phyloP scores from a whole-genome alignment of 2,797 vertebrate species.

The Hozukius guyotensis region DNA sequence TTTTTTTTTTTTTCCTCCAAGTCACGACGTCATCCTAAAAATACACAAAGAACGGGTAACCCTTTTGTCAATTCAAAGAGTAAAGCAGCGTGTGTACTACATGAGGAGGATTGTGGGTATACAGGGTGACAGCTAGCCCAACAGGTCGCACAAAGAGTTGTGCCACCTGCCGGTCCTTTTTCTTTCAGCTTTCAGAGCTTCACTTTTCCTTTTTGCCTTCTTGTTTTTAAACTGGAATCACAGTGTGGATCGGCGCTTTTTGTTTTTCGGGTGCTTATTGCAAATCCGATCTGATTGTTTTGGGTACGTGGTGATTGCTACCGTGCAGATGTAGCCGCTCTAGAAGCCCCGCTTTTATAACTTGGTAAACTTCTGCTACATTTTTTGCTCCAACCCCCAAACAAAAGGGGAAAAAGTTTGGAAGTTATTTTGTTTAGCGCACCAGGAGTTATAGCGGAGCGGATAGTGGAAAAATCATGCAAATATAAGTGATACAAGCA shows the following conservation, averaged over 20 bases:
- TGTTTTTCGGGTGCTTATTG: constrained; percentile 75
- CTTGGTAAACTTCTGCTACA: constrained; percentile 70
- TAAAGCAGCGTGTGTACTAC: constrained; percentile 79
- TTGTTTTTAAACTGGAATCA: constrained; percentile 73
- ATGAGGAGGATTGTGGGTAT: constrained; percentile 68
- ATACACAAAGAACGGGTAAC: constrained; percentile 68
- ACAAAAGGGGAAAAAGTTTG: constrained; percentile 31
- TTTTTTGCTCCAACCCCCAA: constrained; percentile 43
- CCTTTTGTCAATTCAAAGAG: constrained; percentile 68
- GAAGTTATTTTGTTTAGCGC: constrained; percentile 57
- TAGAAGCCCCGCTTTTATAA: constrained; percentile 62
- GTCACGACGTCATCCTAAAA: constrained; percentile 66
- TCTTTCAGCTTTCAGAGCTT: constrained; percentile 18
- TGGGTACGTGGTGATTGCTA: constrained; percentile 63
- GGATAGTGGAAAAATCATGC: too few species aligned
- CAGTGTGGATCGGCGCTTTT: constrained; percentile 80
- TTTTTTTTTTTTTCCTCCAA: constrained; percentile 43
- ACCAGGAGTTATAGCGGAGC: constrained; percentile 16
- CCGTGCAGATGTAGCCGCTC: constrained; percentile 66
- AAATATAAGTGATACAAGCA: too few species aligned
- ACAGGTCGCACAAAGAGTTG: constrained; percentile 31
- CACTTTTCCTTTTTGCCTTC: constrained; percentile 4
- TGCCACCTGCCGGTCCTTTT: constrained; percentile 36
- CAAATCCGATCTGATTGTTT: constrained; percentile 74
- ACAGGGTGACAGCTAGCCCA: constrained; percentile 51